Base-by-base conservation (phyloP, 2,888 invertebrate species). In the Leucania comma region DNA sequence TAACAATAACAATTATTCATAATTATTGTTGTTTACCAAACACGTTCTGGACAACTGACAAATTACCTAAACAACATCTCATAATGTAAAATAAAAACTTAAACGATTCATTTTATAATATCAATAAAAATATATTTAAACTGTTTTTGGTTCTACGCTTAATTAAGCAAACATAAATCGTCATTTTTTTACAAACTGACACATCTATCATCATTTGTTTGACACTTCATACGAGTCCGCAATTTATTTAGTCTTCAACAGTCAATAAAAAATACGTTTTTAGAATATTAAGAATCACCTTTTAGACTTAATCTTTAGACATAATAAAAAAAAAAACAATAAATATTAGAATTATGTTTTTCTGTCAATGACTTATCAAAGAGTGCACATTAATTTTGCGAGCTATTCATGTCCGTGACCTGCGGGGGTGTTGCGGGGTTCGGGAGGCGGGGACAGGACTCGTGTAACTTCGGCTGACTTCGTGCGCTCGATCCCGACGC, bases 201-300 rank as follows among this genome's bases (percentile, higher is more conserved):
- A 32, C 67, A 70, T 63, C 51, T 70, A 72, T 78, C 81, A 81
- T 74, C 50, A 72, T 74, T 68, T 83, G 42, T 74, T 72, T 74
- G 71, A 70, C 78, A 57, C 50, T 32, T 80, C 50, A 5, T 69
- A 69, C 14, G 54, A 78, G 51, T 48, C 29, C 24, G 50, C 66
- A 70, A 81, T 83, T 83, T 74, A 66, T 81, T 67, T 57, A 75
- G 56, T 76, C 54, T 10, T 64, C 38, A 70, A 46, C 61, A 64
- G 54, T 62, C 12, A 57, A 69, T 72, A 69, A 69, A 80, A 61
- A 61, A 51, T 62, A 46, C 50, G 24, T 62, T 74, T 68, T 68
- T 32, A n/a, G 32, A 64, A 53, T 32, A 68, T 64, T 22, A 58
- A 42, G 14, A 32, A 26, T 63, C 53, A 24, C n/a, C 51, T 78